A percentile compares a stretch with the other conserved stretches of the same genome.
phyloP scores from a whole-genome alignment of 2,113 vertebrate species.

The Alethe diademata region DNA sequence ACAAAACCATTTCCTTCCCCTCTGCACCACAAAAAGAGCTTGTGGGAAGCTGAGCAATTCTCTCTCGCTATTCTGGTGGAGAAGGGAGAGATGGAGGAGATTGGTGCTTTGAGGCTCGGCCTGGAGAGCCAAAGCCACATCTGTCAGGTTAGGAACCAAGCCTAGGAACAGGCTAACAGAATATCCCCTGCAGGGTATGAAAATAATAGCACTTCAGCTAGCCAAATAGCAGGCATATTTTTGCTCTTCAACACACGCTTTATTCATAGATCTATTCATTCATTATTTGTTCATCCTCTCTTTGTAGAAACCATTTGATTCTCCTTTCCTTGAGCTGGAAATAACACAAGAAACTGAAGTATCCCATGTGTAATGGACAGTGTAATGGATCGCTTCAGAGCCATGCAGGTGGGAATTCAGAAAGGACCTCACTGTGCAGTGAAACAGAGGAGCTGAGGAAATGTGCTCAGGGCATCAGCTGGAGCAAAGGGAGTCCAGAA shows the following conservation, averaged over 20 bases:
- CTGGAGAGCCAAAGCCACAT: conserved; percentile 41
- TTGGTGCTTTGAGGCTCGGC: not conserved
- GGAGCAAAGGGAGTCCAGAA: not conserved
- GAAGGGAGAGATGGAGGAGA: not conserved
- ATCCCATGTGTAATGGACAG: not conserved
- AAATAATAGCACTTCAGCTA: conserved; percentile 47
- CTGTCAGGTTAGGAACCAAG: conserved; percentile 34
- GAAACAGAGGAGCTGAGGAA: not conserved
- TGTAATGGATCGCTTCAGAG: not conserved
- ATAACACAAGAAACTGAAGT: not conserved
- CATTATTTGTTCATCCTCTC: conserved; percentile 26
- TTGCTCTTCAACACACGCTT: conserved; percentile 31
- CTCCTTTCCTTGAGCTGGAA: not conserved
- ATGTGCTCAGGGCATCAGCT: not conserved
- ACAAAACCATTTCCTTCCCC: conserved; percentile 19
- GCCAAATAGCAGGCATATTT: conserved; percentile 50
- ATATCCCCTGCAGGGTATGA: conserved; percentile 26
- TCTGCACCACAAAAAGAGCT: conserved; percentile 7
- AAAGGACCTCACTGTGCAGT: not conserved
- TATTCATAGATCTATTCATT: conserved; percentile 60
- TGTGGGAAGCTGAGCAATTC: not conserved
- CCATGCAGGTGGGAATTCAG: not conserved
- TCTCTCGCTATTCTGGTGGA: not conserved
- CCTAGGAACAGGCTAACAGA: not conserved
- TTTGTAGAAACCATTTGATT: not conserved